Percentiles rank a stretch among this genome's conserved stretches.
Conservation (phyloP, 2,113 vertebrate species). For the Hystrix cristata region DNA sequence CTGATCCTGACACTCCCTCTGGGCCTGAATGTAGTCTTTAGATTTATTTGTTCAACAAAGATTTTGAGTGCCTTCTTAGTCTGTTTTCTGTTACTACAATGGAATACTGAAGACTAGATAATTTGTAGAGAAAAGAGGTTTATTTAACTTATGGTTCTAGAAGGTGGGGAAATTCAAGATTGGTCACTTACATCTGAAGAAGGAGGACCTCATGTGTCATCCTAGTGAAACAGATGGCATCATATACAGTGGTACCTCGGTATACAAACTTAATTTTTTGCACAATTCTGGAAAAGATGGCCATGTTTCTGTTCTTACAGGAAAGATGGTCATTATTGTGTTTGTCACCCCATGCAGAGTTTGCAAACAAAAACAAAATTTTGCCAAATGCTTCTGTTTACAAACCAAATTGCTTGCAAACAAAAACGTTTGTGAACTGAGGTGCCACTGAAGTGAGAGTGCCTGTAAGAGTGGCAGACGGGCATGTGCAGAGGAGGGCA, state of each 20-base stretch:
- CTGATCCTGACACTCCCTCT: not conserved
- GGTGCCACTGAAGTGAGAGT: not conserved
- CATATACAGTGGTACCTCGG: not conserved
- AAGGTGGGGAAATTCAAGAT: not conserved
- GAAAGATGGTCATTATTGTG: not conserved
- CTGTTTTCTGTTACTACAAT: not conserved
- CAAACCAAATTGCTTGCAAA: not conserved
- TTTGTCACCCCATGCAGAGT: not conserved
- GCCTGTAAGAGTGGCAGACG: not conserved
- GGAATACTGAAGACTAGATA: not conserved
- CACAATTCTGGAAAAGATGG: not conserved
- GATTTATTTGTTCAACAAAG: conserved; percentile 44
- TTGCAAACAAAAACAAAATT: not conserved
- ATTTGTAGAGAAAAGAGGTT: not conserved
- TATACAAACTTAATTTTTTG: not conserved
- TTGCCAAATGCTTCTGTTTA: not conserved
- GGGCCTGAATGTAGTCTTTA: conserved; percentile 15
- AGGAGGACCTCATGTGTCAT: not conserved
- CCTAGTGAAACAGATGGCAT: not conserved
- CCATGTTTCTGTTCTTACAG: not conserved
- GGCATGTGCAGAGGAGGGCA: not conserved
- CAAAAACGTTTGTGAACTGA: not conserved
- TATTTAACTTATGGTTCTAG: not conserved
- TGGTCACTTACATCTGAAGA: not conserved
- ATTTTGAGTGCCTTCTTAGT: not conserved